These are phyloP conservation scores for Syrista parreyssii DNA, from an alignment of 2,888 invertebrate species.

Conservation along the genomic window DNA sequence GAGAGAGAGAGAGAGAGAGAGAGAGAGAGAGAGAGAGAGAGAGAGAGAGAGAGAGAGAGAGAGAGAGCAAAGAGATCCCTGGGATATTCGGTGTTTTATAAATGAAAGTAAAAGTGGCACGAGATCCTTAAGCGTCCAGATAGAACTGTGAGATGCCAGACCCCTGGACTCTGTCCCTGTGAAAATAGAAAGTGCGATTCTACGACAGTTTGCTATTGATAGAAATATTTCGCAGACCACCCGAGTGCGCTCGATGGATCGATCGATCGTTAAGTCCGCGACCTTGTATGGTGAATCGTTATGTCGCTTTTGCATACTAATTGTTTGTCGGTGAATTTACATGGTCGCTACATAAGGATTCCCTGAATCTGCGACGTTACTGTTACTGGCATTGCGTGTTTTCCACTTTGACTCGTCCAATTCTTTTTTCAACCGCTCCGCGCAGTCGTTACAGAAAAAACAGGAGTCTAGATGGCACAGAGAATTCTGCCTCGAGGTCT, in stretches of 20 bases:
- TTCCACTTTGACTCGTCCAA: background rate
- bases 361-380: background rate
- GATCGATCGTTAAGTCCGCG: background rate
- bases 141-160: background rate
- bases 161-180: background rate
- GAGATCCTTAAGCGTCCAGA: too few relatives aligned
- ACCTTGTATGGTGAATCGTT: background rate
- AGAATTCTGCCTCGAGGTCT: background rate
- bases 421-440: background rate
- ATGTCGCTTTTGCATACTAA: background rate
- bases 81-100: too few relatives aligned
- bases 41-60: too few relatives aligned
- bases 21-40: too few relatives aligned
- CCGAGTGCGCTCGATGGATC: background rate
- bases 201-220: background rate
- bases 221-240: background rate
- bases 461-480: background rate
- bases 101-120: too few relatives aligned
- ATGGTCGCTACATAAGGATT: background rate
- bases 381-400: background rate
- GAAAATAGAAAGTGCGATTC: background rate
- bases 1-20: too few relatives aligned
- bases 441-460: background rate
- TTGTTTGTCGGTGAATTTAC: background rate
- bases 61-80: background rate